Percentiles rank a stretch among this genome's conserved stretches.
Conservation (phyloP, 2,113 vertebrate species). For the Barnardius zonarius region DNA sequence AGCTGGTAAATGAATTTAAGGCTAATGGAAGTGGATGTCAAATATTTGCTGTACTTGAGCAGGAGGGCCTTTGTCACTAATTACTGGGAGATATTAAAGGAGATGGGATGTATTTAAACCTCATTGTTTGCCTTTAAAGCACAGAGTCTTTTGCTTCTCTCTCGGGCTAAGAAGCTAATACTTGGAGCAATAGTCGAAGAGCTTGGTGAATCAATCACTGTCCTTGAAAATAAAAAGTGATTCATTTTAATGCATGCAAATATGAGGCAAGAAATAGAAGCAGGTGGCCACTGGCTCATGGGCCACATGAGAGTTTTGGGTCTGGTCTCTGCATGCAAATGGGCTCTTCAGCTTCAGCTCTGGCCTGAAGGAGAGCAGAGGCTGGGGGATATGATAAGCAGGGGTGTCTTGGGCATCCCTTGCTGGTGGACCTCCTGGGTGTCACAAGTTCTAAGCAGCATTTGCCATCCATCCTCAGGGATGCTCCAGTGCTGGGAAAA, state of each 20-base stretch:
- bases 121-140: constrained; percentile 59
- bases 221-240: constrained; percentile 50
- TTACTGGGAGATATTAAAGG: constrained; percentile 51
- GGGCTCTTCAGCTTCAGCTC: not conserved
- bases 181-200: constrained; percentile 30
- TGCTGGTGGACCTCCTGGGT: not conserved
- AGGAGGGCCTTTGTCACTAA: constrained; percentile 55
- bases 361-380: not conserved
- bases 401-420: not conserved
- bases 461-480: not conserved
- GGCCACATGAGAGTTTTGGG: not conserved
- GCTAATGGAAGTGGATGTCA: constrained; percentile 46
- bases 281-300: not conserved
- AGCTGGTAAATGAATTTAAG: constrained; percentile 44
- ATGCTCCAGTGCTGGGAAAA: not conserved
- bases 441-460: not conserved
- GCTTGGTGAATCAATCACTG: constrained; percentile 42
- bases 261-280: not conserved
- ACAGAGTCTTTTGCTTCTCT: constrained; percentile 36
- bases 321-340: not conserved
- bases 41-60: constrained; percentile 67
- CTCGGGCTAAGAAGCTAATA: constrained; percentile 42
- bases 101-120: constrained; percentile 53
- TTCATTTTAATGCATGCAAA: constrained; percentile 48
- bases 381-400: not conserved